phyloP scores from a whole-genome alignment of 2,113 vertebrate species.

The Aix galericulata region DNA sequence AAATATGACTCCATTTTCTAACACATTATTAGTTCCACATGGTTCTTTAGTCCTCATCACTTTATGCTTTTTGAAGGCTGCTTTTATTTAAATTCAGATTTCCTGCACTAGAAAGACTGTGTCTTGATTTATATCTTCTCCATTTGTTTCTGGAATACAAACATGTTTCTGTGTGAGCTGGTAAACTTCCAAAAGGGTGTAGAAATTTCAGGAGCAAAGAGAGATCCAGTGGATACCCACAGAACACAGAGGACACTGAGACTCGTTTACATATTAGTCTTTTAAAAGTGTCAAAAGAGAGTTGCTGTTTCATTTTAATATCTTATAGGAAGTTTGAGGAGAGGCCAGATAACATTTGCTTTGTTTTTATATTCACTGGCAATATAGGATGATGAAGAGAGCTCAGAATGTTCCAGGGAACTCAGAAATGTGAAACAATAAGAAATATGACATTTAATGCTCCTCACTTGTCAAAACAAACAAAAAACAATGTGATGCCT shows the following conservation, averaged over 20 bases:
- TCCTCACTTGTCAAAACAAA: background rate
- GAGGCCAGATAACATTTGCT: background rate
- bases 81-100: conserved; percentile 54
- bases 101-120: conserved; percentile 32
- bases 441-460: background rate
- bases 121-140: conserved; percentile 17
- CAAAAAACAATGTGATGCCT: background rate
- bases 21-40: conserved; percentile 21
- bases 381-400: background rate
- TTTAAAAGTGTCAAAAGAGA: background rate
- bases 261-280: background rate
- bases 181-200: background rate
- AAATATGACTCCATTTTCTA: conserved; percentile 28
- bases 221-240: background rate
- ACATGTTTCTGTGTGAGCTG: background rate
- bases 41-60: conserved; percentile 6
- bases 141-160: background rate
- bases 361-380: conserved; percentile 2
- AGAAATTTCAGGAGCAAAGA: background rate
- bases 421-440: background rate
- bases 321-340: background rate
- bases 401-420: background rate
- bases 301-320: conserved; percentile 9
- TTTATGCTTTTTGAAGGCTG: conserved; percentile 18
- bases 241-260: background rate